Conservation (phyloP, 2,888 invertebrate species). For the Steinernema carpocapsae region DNA sequence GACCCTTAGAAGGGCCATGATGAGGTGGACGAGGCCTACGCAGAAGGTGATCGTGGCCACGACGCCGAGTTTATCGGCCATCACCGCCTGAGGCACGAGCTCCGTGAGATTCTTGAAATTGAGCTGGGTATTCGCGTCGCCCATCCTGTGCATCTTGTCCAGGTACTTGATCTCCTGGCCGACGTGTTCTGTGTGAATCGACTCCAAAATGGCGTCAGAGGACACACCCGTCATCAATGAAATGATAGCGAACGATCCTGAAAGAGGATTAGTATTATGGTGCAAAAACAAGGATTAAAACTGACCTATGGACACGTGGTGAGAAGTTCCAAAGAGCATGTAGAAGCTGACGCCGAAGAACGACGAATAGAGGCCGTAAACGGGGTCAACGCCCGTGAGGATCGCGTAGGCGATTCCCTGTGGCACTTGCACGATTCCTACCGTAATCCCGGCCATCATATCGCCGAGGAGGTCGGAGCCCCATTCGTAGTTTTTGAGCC, state of each 20-base stretch:
- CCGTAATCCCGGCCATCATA: conserved; percentile 82
- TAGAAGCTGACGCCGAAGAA: conserved; percentile 95
- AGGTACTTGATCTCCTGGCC: conserved; percentile 46
- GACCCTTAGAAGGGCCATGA: conserved; percentile 78
- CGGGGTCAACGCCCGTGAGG: conserved; percentile 71
- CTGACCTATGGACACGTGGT: conserved; percentile 85
- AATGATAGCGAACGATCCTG: conserved; percentile 78
- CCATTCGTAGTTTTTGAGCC: conserved; percentile 68
- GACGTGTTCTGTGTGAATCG: conserved; percentile 46
- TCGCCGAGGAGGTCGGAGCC: conserved; percentile 77
- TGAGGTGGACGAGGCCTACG: conserved; percentile 73
- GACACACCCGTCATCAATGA: conserved; percentile 78
- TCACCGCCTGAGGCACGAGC: conserved; percentile 11
- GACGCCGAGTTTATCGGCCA: conserved; percentile 13
- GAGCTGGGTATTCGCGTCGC: background rate
- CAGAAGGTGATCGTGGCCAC: conserved; percentile 27
- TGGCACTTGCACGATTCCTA: conserved; percentile 83
- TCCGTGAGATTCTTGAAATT: conserved; percentile 24
- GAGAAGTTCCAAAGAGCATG: conserved; percentile 84
- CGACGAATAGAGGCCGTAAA: conserved; percentile 79
- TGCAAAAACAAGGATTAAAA: background rate
- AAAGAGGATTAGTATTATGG: conserved; percentile 14
- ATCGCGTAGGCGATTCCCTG: conserved; percentile 72
- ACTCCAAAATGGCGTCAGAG: conserved; percentile 71
- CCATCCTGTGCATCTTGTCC: conserved; percentile 72